Conservation (phyloP, 2,888 invertebrate species). For the Lithophane semibrunnea region DNA sequence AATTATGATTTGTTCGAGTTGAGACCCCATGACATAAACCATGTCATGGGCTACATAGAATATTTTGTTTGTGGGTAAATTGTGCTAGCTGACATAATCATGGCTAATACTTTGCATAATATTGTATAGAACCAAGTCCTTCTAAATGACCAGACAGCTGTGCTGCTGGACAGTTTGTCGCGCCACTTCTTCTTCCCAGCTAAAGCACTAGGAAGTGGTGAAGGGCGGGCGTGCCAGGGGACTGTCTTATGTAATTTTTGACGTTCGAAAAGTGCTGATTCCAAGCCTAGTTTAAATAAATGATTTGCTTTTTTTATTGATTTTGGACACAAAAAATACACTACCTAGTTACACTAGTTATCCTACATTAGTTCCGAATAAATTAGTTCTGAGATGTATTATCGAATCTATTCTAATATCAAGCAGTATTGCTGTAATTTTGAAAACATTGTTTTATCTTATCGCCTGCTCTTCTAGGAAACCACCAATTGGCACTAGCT, state of each 20-base stretch:
- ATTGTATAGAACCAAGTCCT: neutral
- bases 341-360: no score
- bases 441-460: no score
- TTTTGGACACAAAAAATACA: neutral
- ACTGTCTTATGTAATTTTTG: no score
- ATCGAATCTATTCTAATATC: neutral
- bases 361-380: neutral
- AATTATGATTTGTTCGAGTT: no score
- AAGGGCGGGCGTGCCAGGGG: neutral
- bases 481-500: no score
- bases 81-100: neutral
- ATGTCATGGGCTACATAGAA: no score
- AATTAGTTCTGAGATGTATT: neutral
- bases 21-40: no score
- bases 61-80: neutral
- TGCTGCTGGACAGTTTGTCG: neutral
- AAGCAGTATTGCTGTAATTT: neutral
- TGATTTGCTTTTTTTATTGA: no score
- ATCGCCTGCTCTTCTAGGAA: no score
- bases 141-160: neutral
- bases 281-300: neutral
- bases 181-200: neutral
- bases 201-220: neutral
- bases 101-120: neutral
- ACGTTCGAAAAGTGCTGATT: neutral